Percentiles rank a stretch among this genome's conserved stretches.
phyloP scores from a whole-genome alignment of 2,888 invertebrate genomes.

The Diabrotica balteata region DNA sequence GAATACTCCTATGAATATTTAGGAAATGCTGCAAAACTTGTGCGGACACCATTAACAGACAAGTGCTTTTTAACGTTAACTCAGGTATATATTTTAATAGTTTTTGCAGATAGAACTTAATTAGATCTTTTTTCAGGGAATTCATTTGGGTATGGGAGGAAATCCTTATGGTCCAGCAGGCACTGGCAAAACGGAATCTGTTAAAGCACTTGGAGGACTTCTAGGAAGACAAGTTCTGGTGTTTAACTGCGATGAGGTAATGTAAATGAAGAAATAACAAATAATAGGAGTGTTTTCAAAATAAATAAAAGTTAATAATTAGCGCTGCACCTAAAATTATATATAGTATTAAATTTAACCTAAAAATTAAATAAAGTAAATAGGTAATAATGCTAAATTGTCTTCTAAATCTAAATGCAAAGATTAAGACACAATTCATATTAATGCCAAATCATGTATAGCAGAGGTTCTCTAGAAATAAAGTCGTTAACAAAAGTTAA shows the following conservation, averaged over 20 bases:
- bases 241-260: constrained; percentile 95
- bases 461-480: too few species aligned
- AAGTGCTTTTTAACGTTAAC: constrained; percentile 97
- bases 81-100: constrained; percentile 66
- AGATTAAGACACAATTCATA: too few species aligned
- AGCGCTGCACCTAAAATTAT: too few species aligned
- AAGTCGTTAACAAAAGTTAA: too few species aligned
- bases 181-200: constrained; percentile 98
- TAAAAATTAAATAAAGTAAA: too few species aligned
- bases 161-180: constrained; percentile 99
- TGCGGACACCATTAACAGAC: constrained; percentile 95
- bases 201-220: constrained; percentile 90
- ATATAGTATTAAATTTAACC: too few species aligned
- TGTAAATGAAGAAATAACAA: too few species aligned
- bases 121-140: constrained; percentile 65
- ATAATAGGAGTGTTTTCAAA: too few species aligned
- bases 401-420: too few species aligned
- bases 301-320: too few species aligned
- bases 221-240: constrained; percentile 93
- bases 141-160: constrained; percentile 95
- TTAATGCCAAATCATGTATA: too few species aligned
- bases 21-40: constrained; percentile 94
- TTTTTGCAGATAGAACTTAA: not conserved
- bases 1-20: constrained; percentile 97
- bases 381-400: too few species aligned